Percentiles rank a stretch among this genome's conserved stretches.
These are phyloP conservation scores for Urocyon cinereoargenteus DNA, from an alignment of 2,797 vertebrate species.

Conservation along the genomic window DNA sequence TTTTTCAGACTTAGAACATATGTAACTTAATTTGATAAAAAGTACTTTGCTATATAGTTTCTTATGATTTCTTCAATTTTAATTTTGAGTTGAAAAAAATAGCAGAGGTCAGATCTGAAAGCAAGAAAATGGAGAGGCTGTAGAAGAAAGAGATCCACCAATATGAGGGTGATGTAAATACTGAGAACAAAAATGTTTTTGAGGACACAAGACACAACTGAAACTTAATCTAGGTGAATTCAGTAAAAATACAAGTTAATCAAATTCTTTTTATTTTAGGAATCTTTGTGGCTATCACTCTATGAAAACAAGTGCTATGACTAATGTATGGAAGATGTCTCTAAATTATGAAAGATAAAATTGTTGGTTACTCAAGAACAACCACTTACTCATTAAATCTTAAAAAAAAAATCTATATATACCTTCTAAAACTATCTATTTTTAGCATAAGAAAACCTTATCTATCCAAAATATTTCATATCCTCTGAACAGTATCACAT, in stretches of 20 bases:
- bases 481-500: background rate
- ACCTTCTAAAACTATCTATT: background rate
- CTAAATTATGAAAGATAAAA: background rate
- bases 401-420: background rate
- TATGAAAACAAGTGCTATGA: background rate
- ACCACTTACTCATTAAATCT: background rate
- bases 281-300: background rate
- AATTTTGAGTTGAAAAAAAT: background rate
- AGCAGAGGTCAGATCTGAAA: background rate
- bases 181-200: background rate
- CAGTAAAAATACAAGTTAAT: background rate
- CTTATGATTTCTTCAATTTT: background rate
- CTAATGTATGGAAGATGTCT: background rate
- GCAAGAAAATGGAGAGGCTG: background rate
- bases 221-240: background rate
- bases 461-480: background rate
- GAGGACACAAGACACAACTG: background rate
- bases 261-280: background rate
- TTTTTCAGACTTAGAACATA: background rate
- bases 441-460: constrained; percentile 27
- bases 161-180: background rate
- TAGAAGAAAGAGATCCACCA: background rate
- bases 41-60: background rate
- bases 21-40: background rate
- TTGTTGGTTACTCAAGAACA: background rate